These are phyloP conservation scores for Temnothorax longispinosus DNA, from an alignment of 1,140 invertebrate genomes.

Conservation along the genomic window DNA sequence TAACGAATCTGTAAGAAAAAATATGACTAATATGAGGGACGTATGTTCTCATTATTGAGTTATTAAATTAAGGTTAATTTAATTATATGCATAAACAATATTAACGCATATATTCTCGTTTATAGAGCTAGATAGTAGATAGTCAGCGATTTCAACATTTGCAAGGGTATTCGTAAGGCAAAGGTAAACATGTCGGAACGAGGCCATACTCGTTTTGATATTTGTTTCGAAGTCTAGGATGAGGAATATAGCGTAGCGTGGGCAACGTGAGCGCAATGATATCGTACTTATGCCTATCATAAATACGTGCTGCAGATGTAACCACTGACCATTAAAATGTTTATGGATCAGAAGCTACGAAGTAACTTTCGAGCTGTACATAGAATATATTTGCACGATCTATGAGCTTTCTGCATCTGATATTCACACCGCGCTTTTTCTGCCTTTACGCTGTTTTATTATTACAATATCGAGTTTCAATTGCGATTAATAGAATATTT, in stretches of 20 bases:
- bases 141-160: not conserved
- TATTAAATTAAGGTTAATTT: not conserved
- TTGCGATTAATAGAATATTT: not conserved
- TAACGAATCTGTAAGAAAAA: not conserved
- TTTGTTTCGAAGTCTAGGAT: not conserved
- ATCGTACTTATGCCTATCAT: conserved; percentile 45
- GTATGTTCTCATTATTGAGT: not conserved
- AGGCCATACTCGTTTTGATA: not conserved
- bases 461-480: not conserved
- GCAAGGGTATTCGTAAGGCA: not conserved
- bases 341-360: conserved; percentile 66
- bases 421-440: conserved; percentile 38
- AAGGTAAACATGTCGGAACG: conserved; percentile 38
- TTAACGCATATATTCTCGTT: not conserved
- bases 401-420: conserved; percentile 20
- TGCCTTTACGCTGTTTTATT: conserved; percentile 30
- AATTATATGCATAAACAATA: not conserved
- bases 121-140: not conserved
- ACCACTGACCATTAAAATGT: conserved; percentile 68
- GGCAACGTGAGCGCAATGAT: conserved; percentile 65
- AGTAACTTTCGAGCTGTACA: conserved; percentile 52
- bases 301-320: conserved; percentile 50
- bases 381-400: conserved; percentile 49
- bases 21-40: not conserved
- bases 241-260: not conserved